Conservation (phyloP, 2,113 vertebrate species). For the Callopanchax toddi region DNA sequence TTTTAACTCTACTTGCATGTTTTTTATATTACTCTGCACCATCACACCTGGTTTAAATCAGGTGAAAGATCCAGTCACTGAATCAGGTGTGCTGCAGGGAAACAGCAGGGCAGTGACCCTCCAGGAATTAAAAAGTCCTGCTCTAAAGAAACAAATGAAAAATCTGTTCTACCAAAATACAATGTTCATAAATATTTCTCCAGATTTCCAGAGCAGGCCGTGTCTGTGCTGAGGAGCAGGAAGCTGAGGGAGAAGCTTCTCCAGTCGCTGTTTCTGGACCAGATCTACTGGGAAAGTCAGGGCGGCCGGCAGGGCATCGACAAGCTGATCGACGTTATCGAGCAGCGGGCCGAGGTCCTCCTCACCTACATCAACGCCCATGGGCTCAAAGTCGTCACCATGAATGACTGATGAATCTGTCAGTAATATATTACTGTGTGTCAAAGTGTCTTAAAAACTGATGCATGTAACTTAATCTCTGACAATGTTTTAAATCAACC, state of each 20-base stretch:
- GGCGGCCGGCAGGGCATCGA: constrained; percentile 93
- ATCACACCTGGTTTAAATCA: too few relatives aligned
- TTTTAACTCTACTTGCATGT: too few relatives aligned
- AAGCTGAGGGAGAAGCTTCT: constrained; percentile 90
- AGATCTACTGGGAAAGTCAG: constrained; percentile 95
- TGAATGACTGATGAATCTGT: constrained; percentile 81
- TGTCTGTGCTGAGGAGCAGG: constrained; percentile 88
- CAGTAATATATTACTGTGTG: not conserved
- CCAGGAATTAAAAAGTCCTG: too few relatives aligned
- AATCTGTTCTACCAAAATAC: too few relatives aligned
- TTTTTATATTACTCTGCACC: too few relatives aligned
- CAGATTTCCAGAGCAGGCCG: constrained; percentile 90
- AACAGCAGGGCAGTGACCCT: too few relatives aligned
- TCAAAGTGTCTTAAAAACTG: not conserved
- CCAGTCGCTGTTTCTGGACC: constrained; percentile 95
- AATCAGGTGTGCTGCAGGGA: too few relatives aligned
- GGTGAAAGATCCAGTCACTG: too few relatives aligned
- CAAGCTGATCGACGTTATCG: constrained; percentile 93
- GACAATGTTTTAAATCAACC: too few relatives aligned
- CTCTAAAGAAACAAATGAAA: too few relatives aligned
- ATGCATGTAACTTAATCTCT: not conserved
- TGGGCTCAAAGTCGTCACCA: constrained; percentile 84
- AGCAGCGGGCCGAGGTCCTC: constrained; percentile 88
- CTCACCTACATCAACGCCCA: constrained; percentile 93
- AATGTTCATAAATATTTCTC: too few relatives aligned